Evolutionary conservation across 2,888 invertebrate species (phyloP).

Genomic region (Andrena marginata): DNA sequence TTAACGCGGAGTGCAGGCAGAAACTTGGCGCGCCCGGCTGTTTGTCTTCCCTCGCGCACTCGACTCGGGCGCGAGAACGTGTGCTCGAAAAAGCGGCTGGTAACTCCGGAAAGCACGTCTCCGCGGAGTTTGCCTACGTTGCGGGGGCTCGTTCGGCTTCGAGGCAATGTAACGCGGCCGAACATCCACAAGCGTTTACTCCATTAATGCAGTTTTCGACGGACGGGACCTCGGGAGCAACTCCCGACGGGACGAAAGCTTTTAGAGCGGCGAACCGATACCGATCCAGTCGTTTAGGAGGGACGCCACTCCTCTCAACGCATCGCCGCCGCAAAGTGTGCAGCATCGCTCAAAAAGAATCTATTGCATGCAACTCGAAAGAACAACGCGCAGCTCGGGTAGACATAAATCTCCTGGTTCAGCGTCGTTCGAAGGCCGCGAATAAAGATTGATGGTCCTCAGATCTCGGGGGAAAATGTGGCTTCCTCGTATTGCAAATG

Average conservation of each 20-base stretch:
- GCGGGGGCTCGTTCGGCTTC: constrained; percentile 10
- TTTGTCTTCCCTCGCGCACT: constrained; percentile 26
- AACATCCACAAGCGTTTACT: constrained; percentile 22
- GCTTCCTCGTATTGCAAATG: background rate
- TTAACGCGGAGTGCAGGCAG: background rate
- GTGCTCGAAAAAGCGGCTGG: constrained; percentile 21
- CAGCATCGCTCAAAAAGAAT: too few relatives aligned
- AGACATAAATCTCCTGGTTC: too few relatives aligned
- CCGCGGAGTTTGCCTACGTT: constrained; percentile 29
- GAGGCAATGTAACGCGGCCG: constrained; percentile 9
- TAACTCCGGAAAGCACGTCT: constrained; percentile 3
- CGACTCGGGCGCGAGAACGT: background rate
- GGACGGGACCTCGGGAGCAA: background rate
- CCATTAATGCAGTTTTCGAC: constrained; percentile 38
- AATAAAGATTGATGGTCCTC: background rate
- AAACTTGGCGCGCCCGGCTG: constrained; percentile 14
- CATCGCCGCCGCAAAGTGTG: background rate
- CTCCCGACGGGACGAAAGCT: background rate
- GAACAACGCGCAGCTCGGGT: too few relatives aligned
- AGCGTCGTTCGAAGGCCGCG: too few relatives aligned
- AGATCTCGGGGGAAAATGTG: background rate
- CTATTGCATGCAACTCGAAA: too few relatives aligned
- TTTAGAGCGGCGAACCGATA: background rate
- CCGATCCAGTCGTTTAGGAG: background rate
- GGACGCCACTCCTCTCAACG: background rate